These are phyloP conservation scores for Laspeyria flexula DNA, from an alignment of 2,888 invertebrate genomes.

Conservation along the genomic window DNA sequence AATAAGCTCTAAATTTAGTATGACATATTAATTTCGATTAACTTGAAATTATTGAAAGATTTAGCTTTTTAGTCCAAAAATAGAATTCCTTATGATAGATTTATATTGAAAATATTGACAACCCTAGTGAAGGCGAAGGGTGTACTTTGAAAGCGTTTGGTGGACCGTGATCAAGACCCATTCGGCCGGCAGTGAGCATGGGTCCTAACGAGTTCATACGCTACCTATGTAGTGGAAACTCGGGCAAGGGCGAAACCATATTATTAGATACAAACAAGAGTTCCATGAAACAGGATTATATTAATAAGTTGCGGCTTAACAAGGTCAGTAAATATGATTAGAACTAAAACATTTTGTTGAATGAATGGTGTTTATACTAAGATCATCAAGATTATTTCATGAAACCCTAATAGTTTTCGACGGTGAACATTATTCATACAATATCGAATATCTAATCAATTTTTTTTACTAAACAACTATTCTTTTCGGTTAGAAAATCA, in stretches of 20 bases:
- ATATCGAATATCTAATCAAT: too few relatives aligned
- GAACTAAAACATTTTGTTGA: too few relatives aligned
- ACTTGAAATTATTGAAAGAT: too few relatives aligned
- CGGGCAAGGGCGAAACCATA: slow-evolving; percentile 71
- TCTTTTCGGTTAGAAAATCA: too few relatives aligned
- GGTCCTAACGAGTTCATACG: slow-evolving; percentile 69
- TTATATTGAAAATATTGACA: not conserved
- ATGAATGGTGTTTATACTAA: too few relatives aligned
- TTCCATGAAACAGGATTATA: slow-evolving; percentile 42
- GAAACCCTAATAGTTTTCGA: too few relatives aligned
- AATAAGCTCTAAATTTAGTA: too few relatives aligned
- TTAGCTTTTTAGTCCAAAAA: too few relatives aligned
- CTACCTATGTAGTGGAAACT: slow-evolving; percentile 75
- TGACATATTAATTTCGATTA: too few relatives aligned
- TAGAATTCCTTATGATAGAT: not conserved
- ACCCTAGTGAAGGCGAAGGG: slow-evolving; percentile 42
- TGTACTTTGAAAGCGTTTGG: slow-evolving; percentile 73
- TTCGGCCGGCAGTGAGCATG: slow-evolving; percentile 68
- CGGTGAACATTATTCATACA: too few relatives aligned
- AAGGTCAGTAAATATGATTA: slow-evolving; percentile 13
- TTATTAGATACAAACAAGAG: slow-evolving; percentile 42
- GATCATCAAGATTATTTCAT: too few relatives aligned
- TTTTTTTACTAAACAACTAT: too few relatives aligned
- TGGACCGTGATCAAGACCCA: slow-evolving; percentile 69
- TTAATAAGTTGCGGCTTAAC: slow-evolving; percentile 31